Evolutionary conservation across 2,113 vertebrate species (phyloP).

Genomic region (Ammodytes dubius): DNA sequence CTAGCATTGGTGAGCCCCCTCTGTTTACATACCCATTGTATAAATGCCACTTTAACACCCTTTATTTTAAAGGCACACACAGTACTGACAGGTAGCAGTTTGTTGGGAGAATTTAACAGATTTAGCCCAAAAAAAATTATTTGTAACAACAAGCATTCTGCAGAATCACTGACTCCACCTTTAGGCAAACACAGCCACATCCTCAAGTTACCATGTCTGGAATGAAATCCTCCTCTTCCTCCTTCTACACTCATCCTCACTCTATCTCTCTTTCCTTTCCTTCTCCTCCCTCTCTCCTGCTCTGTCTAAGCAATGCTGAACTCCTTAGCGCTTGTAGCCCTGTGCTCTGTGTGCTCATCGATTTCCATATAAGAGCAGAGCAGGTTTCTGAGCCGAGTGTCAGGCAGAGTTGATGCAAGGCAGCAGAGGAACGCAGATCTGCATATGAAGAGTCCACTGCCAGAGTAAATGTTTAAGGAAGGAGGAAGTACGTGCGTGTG

Average conservation of each 20-base stretch:
- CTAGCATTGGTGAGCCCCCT: too few relatives aligned
- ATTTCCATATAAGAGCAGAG: conserved; percentile 79
- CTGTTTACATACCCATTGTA: neutral
- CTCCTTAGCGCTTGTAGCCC: conserved; percentile 28
- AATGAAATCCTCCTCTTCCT: conserved; percentile 13
- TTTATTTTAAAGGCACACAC: too few relatives aligned
- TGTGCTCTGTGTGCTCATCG: conserved; percentile 43
- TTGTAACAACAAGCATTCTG: neutral
- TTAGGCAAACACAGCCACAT: conserved; percentile 30
- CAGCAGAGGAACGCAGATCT: conserved; percentile 62
- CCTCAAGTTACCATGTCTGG: conserved; percentile 29
- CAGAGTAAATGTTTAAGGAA: conserved; percentile 68
- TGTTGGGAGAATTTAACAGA: too few relatives aligned
- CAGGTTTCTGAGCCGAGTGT: conserved; percentile 45
- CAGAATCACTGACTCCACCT: neutral
- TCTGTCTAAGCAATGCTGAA: conserved; percentile 17
- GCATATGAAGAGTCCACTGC: conserved; percentile 32
- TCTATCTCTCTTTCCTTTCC: neutral
- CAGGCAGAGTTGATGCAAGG: conserved; percentile 57
- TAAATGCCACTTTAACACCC: too few relatives aligned
- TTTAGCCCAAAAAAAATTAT: too few relatives aligned
- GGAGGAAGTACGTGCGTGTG: conserved; percentile 23
- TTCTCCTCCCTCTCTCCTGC: conserved; percentile 1
- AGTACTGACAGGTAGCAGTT: too few relatives aligned
- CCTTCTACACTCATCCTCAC: neutral